Conservation (phyloP, 2,113 vertebrate genomes). For the Halichoerus grypus region DNA sequence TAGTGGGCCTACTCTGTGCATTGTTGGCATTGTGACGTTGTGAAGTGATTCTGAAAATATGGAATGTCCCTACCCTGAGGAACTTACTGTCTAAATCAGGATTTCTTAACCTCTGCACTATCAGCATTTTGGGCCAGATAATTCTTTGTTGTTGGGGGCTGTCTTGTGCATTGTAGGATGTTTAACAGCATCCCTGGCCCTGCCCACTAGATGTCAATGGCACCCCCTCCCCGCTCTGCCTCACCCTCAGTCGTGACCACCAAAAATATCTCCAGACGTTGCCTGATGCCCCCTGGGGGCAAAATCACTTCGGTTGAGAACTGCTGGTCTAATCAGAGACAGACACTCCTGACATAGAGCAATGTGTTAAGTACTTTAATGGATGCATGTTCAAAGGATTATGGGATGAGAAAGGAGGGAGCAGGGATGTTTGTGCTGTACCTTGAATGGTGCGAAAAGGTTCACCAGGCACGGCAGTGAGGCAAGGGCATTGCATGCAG, state of each 20-base stretch:
- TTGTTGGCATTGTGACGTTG: background rate
- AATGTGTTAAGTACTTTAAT: background rate
- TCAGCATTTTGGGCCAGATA: background rate
- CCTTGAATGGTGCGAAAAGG: background rate
- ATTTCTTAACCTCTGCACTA: background rate
- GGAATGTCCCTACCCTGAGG: background rate
- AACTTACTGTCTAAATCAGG: background rate
- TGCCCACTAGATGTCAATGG: background rate
- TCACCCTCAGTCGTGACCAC: background rate
- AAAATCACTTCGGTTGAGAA: conserved; percentile 13
- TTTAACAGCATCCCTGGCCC: background rate
- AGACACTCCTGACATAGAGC: background rate
- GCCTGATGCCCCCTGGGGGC: background rate
- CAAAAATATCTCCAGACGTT: conserved; percentile 8
- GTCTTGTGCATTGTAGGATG: background rate
- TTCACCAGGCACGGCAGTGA: background rate
- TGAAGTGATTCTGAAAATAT: background rate
- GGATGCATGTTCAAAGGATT: background rate
- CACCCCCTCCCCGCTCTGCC: background rate
- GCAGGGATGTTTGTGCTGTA: background rate
- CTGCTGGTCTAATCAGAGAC: background rate
- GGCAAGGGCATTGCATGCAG: background rate
- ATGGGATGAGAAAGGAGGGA: background rate
- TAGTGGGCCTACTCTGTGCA: background rate
- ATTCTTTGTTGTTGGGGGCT: background rate